Base-by-base conservation (phyloP, 2,113 vertebrate species). In the Formicarius rufipectus region DNA sequence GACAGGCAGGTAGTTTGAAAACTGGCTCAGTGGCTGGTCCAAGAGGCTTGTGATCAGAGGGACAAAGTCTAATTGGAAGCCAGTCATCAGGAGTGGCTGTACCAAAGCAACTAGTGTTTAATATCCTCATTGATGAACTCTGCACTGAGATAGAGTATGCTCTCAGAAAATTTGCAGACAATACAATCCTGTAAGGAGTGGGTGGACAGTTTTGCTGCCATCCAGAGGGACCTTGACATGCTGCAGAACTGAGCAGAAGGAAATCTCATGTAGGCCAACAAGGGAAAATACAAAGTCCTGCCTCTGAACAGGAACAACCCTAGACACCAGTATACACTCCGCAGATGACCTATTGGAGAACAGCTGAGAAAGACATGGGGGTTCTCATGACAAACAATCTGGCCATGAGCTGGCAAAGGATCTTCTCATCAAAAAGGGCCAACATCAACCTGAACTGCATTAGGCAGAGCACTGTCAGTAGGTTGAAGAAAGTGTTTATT, bases 271-370 rank as follows among this genome's bases (percentile, higher is more conserved):
- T 9, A 28, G 12, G 23, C 40, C 76, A 52, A 3, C 23, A 52
- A 42, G 27, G 11, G 23, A 67, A 89, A 56, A 52, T 37, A 74
- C 2, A 2, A 79, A 71, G 15, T 63, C 18, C 21, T 69, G 8
- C 4, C n/a, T 17, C 31, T 58, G 14, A 73, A 31, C 10, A 72
- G 24, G 8, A 53, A 30, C 8, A 63, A 10, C 9, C 10, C 15
- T 8, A 44, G 12, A 3, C 30, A 82, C 11, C 12, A 17, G 5
- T 50, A 18, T 5, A 49, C 18, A 39, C 2, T 6, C 1, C 0
- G 3, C 5, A 21, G 39, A 6, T 64, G 21, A 59, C 10, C 7
- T 64, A 12, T 4, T 77, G 55, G 19, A 68, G 8, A 67, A 9
- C 8, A 58, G 18, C 17, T 76, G 8, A 58, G 12, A 40, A 62